Percentiles rank a stretch among this genome's conserved stretches.
phyloP scores from a whole-genome alignment of 2,797 vertebrate species.

The Alfaro cultratus region DNA sequence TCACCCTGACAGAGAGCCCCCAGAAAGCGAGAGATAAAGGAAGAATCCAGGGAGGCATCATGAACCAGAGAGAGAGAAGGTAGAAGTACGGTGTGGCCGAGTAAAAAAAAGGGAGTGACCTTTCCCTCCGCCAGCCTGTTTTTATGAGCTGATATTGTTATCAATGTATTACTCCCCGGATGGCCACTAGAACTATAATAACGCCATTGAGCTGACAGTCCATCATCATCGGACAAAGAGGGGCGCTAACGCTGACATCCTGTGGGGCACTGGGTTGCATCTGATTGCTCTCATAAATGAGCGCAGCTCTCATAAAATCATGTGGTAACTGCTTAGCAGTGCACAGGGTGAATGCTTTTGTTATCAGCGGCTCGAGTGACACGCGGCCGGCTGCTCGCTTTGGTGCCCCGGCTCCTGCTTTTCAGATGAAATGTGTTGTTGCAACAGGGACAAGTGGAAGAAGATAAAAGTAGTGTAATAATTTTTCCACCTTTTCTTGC shows the following conservation, averaged over 20 bases:
- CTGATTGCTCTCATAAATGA: conserved; percentile 81
- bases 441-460: conserved; percentile 26
- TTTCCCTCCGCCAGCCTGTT: conserved; percentile 73
- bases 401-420: conserved; percentile 39
- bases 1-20: conserved; percentile 49
- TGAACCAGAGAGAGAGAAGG: conserved; percentile 19
- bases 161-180: conserved; percentile 80
- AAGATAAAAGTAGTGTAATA: conserved; percentile 23
- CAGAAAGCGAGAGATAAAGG: conserved; percentile 18
- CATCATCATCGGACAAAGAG: conserved; percentile 80
- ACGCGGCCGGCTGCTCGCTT: conserved; percentile 50
- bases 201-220: conserved; percentile 77
- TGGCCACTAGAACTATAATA: conserved; percentile 77
- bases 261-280: conserved; percentile 77
- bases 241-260: conserved; percentile 76
- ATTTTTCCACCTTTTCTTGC: conserved; percentile 15
- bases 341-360: conserved; percentile 75
- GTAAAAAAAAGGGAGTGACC: conserved; percentile 71
- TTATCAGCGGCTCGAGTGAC: conserved; percentile 68
- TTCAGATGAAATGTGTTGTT: conserved; percentile 51
- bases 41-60: conserved; percentile 39
- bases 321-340: conserved; percentile 79
- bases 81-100: conserved; percentile 32
- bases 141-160: conserved; percentile 81
- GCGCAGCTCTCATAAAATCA: conserved; percentile 77